Conservation (phyloP, 1,140 invertebrate species). For the Ganaspis sp. region DNA sequence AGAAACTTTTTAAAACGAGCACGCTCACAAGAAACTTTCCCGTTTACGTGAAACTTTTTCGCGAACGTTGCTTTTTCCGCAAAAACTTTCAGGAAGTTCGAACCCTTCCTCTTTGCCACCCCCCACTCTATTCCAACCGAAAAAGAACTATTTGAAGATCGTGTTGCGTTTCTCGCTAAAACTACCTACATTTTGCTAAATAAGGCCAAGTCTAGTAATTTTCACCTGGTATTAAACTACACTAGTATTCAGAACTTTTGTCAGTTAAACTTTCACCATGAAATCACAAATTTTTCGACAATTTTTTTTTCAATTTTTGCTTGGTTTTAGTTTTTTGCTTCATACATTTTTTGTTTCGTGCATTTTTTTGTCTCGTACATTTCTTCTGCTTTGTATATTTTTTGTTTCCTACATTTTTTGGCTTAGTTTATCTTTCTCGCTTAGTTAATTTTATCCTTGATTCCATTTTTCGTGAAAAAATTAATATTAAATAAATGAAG, state of each 20-base stretch:
- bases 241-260: not conserved
- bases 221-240: not conserved
- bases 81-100: constrained; percentile 14
- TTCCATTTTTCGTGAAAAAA: too few species aligned
- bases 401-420: too few species aligned
- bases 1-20: constrained; percentile 24
- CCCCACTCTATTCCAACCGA: not conserved
- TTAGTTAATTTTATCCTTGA: too few species aligned
- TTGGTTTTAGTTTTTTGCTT: too few species aligned
- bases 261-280: too few species aligned
- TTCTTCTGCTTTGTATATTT: too few species aligned
- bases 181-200: constrained; percentile 2
- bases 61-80: constrained; percentile 32
- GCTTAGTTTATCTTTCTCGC: too few species aligned
- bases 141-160: not conserved
- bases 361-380: too few species aligned
- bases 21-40: not conserved
- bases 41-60: constrained; percentile 42
- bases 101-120: not conserved
- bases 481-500: too few species aligned
- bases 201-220: not conserved
- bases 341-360: too few species aligned
- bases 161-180: not conserved
- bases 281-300: too few species aligned
- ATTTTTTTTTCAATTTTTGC: too few species aligned